phyloP scores from a whole-genome alignment of 2,797 vertebrate species.

The Eremophila alpestris region DNA sequence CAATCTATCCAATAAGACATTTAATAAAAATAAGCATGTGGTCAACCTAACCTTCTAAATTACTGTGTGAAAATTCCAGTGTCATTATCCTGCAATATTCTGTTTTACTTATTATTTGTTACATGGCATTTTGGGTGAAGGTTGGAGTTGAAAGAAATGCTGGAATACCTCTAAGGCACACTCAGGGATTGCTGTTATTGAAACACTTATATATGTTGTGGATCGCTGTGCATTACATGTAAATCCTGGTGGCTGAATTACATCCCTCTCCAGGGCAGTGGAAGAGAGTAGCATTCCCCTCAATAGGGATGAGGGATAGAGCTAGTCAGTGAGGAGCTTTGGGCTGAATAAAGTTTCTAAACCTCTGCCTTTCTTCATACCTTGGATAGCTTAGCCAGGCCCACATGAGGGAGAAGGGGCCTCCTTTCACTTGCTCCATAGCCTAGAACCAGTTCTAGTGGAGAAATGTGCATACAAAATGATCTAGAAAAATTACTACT shows the following conservation, averaged over 20 bases:
- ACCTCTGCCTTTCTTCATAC: neutral
- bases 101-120: neutral
- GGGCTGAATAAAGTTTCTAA: neutral
- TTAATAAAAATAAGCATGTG: neutral
- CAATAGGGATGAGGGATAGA: neutral
- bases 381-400: neutral
- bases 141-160: neutral
- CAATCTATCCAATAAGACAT: neutral
- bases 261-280: neutral
- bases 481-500: neutral
- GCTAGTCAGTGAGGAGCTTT: neutral
- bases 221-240: neutral
- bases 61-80: neutral
- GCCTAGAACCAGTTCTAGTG: neutral
- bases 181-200: neutral
- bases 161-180: neutral
- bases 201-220: neutral
- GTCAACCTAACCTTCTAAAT: neutral
- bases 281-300: neutral
- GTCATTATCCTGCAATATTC: neutral
- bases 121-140: neutral
- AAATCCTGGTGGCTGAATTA: neutral
- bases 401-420: accelerated
- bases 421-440: neutral
- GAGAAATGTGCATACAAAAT: neutral